Conservation (phyloP, 2,113 vertebrate species). For the Gadus macrocephalus region DNA sequence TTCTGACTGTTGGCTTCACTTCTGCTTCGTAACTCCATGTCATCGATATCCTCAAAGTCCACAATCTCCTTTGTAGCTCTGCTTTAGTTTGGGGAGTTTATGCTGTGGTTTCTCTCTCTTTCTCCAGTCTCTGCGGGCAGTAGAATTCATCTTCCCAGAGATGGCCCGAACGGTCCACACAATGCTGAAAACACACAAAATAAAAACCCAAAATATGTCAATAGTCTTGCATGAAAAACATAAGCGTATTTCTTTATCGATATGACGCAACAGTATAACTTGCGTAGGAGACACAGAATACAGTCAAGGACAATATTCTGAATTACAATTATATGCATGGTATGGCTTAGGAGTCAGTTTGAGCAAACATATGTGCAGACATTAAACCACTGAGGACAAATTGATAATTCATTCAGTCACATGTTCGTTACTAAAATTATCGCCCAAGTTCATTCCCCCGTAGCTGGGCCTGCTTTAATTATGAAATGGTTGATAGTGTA, state of each 20-base stretch:
- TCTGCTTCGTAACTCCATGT: constrained; percentile 58
- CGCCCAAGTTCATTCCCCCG: no score
- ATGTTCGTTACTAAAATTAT: no score
- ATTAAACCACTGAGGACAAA: no score
- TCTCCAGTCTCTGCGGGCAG: constrained; percentile 50
- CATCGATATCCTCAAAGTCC: constrained; percentile 62
- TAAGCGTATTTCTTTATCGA: background rate
- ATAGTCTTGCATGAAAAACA: constrained; percentile 6
- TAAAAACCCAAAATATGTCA: constrained; percentile 29
- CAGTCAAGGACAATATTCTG: no score
- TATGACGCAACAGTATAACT: no score
- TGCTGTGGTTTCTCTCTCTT: constrained; percentile 38
- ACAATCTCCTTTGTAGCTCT: constrained; percentile 58
- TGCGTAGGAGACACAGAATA: no score
- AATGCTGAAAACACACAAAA: constrained; percentile 54
- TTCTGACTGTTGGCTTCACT: background rate
- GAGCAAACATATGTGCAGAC: no score
- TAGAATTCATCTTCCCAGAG: constrained; percentile 46
- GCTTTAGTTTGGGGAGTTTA: constrained; percentile 41
- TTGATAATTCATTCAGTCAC: no score
- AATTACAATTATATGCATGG: no score
- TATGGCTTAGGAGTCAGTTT: no score
- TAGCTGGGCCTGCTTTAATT: background rate
- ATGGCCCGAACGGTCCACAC: constrained; percentile 33
- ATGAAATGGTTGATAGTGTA: no score